Evolutionary conservation across 2,888 invertebrate genomes (phyloP).

Genomic region (Oscheius sp.): DNA sequence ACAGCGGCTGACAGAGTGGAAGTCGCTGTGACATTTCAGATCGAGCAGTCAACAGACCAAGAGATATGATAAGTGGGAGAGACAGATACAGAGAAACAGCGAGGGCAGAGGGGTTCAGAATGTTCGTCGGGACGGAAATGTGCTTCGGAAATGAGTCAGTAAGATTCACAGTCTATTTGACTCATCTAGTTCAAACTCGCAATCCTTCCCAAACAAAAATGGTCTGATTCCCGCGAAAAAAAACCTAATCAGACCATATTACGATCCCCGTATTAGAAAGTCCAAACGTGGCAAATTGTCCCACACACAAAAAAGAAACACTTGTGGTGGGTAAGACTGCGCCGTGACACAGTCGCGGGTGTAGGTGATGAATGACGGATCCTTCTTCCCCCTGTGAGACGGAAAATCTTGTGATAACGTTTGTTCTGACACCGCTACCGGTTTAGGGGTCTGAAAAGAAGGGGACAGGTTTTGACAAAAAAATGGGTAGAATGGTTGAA

Average conservation of each 20-base stretch:
- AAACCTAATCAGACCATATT: not conserved
- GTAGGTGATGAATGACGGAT: slow-evolving; percentile 24
- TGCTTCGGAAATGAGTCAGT: not conserved
- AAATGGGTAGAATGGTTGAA: too few species aligned
- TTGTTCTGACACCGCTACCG: slow-evolving; percentile 19
- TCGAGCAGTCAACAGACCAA: not conserved
- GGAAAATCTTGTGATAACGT: slow-evolving; percentile 13
- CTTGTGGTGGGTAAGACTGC: not conserved
- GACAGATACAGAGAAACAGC: not conserved
- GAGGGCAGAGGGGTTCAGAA: not conserved
- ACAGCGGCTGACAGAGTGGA: not conserved
- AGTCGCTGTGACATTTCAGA: not conserved
- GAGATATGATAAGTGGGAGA: not conserved
- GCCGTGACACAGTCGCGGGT: slow-evolving; percentile 2
- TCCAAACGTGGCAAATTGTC: not conserved
- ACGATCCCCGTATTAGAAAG: not conserved
- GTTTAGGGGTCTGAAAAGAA: not conserved
- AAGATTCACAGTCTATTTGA: not conserved
- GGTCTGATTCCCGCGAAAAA: not conserved
- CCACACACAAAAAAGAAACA: not conserved
- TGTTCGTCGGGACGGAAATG: not conserved
- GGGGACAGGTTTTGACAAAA: too few species aligned
- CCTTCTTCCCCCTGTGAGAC: not conserved
- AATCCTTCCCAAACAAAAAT: not conserved
- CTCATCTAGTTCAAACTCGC: not conserved